Base-by-base conservation (phyloP, 2,888 invertebrate species). In the Encarsia formosa region DNA sequence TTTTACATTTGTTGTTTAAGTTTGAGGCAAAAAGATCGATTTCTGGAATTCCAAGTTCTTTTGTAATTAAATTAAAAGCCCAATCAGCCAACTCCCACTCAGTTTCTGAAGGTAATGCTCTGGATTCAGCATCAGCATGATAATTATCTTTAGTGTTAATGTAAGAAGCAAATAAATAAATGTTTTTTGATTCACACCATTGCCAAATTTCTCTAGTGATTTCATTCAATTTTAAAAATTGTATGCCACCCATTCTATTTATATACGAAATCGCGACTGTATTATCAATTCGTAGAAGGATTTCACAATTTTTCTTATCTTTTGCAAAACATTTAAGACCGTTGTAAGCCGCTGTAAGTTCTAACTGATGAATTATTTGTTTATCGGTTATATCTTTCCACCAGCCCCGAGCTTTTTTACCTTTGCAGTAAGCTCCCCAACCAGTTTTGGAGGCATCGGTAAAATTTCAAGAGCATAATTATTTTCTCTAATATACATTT, bases 121-220 rank as follows among this genome's bases (percentile, higher is more conserved):
- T 50, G 1, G 66, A 66, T 38, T 57, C 59, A 16, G 29, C n/a
- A 46, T 66, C 65, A 2, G 64, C 65, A 34, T 59, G 49, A 0
- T 24, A 19, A 47, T 62, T 62, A 5, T 57, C 51, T n/a, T 16
- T 32, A 8, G 61, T 61, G 11, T 41, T 24, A n/a, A 58, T 58
- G 34, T 62, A 62, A 2, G 61, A 55, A 4, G 61, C 61, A 9
- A 53, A 53, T 19, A 61, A 34, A 57, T 56, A 58, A 24, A 62
- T 51, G 4, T 45, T 42, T 43, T 52, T 56, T 9, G 15, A 8
- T 40, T 61, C 58, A 22, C 58, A 61, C 58, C 56, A 61, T 20
- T 56, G 40, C 57, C 60, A 62, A 44, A 61, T 60, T 11, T 56
- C 34, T 20, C 47, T 39, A 1, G 62, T 49, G 5, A 59, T 16